Conservation (phyloP, 2,888 invertebrate species). For the Mythimna pallens region DNA sequence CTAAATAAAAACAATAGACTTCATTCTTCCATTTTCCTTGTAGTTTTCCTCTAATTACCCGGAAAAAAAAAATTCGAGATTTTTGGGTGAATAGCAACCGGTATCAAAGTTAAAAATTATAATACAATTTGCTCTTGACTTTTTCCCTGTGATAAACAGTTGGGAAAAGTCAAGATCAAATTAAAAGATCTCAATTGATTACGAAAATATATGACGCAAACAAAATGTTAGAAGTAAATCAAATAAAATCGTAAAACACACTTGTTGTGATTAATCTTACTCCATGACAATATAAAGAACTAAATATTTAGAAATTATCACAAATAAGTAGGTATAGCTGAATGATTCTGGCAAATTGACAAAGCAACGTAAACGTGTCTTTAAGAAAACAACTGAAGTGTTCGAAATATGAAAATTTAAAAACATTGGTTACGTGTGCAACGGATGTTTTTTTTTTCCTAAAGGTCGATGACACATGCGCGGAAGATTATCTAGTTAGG, state of each 20-base stretch:
- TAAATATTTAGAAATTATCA: slow-evolving; percentile 39
- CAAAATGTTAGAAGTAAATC: slow-evolving; percentile 50
- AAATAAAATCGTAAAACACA: slow-evolving; percentile 44
- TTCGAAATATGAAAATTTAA: slow-evolving; percentile 55
- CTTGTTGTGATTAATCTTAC: slow-evolving; percentile 48
- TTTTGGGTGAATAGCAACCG: background rate
- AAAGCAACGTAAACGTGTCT: slow-evolving; percentile 35
- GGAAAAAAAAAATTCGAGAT: background rate
- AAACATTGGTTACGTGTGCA: slow-evolving; percentile 73
- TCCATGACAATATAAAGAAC: slow-evolving; percentile 42
- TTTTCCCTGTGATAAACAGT: background rate
- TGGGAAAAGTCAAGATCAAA: background rate
- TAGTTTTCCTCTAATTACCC: background rate
- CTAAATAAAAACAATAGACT: no score
- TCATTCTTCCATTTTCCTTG: background rate
- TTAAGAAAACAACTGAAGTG: slow-evolving; percentile 44
- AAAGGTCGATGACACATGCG: slow-evolving; percentile 57
- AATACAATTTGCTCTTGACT: slow-evolving; percentile 3
- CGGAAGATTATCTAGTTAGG: slow-evolving; percentile 37
- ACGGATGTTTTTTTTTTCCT: slow-evolving; percentile 43
- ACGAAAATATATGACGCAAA: slow-evolving; percentile 28
- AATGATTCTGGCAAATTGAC: slow-evolving; percentile 59
- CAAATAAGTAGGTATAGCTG: slow-evolving; percentile 19
- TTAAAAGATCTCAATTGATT: slow-evolving; percentile 16
- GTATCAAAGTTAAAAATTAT: slow-evolving; percentile 9